phyloP scores from a whole-genome alignment of 2,797 vertebrate genomes.

The Threskiornis aethiopicus region DNA sequence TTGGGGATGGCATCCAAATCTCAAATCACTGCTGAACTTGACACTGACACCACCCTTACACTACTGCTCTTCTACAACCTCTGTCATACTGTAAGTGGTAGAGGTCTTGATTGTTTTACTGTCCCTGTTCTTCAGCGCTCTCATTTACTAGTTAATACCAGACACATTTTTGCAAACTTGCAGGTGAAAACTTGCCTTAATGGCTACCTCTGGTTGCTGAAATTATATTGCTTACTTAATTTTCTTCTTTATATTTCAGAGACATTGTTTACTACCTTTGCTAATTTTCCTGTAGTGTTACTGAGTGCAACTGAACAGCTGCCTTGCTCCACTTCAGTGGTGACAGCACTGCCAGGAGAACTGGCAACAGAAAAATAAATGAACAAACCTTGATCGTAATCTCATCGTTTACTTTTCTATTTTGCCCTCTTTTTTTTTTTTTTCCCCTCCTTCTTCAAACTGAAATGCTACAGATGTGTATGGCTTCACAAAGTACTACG shows the following conservation, averaged over 20 bases:
- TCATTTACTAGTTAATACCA: not conserved
- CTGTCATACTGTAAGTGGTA: not conserved
- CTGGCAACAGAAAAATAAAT: not conserved
- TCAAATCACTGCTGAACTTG: not conserved
- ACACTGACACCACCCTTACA: not conserved
- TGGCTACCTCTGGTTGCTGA: not conserved
- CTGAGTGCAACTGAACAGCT: not conserved
- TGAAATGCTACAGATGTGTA: not conserved
- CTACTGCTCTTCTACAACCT: not conserved
- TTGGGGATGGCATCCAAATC: not conserved
- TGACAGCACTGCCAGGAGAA: not conserved
- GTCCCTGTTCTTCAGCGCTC: not conserved
- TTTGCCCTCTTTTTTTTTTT: not conserved
- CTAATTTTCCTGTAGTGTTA: not conserved
- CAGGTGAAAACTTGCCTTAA: not conserved
- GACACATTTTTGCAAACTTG: not conserved
- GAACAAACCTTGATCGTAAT: not conserved
- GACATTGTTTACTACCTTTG: not conserved
- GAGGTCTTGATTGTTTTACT: not conserved
- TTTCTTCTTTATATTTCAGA: not conserved
- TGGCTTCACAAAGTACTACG: not conserved
- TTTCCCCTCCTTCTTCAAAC: not conserved
- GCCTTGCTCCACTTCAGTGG: not conserved
- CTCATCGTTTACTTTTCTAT: not conserved
- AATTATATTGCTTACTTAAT: not conserved